Conservation (phyloP, 2,113 vertebrate species). For the Macrotis lagotis region DNA sequence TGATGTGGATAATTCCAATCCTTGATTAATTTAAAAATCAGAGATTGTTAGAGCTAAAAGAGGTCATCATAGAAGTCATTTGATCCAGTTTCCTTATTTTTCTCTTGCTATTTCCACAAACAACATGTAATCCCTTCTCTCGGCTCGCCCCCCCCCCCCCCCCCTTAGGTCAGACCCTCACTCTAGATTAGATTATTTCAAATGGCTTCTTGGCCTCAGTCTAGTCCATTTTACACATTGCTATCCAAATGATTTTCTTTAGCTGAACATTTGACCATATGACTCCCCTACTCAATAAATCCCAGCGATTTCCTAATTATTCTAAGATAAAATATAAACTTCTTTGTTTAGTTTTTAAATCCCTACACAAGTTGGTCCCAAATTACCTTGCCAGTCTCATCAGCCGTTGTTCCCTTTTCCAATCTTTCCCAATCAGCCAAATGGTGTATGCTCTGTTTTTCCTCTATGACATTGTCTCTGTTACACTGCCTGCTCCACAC, state of each 20-base stretch:
- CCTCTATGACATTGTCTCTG: background rate
- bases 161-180: background rate
- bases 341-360: background rate
- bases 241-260: background rate
- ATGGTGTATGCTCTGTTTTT: background rate
- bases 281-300: background rate
- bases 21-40: constrained; percentile 43
- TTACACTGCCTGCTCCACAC: background rate
- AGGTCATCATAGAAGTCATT: background rate
- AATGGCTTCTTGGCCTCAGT: background rate
- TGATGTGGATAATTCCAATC: constrained; percentile 5
- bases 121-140: background rate
- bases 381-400: background rate
- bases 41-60: constrained; percentile 1
- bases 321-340: background rate
- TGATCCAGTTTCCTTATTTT: constrained; percentile 10
- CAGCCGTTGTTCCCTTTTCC: background rate
- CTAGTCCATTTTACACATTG: background rate
- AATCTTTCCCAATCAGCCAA: background rate
- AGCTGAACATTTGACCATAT: background rate
- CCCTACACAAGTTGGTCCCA: background rate
- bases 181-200: background rate
- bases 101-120: background rate
- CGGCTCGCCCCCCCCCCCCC: background rate
- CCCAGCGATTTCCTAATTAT: background rate